Percentiles rank a stretch among this genome's conserved stretches.
phyloP scores from a whole-genome alignment of 2,888 invertebrate species.

The Pseudanteris insignis region DNA sequence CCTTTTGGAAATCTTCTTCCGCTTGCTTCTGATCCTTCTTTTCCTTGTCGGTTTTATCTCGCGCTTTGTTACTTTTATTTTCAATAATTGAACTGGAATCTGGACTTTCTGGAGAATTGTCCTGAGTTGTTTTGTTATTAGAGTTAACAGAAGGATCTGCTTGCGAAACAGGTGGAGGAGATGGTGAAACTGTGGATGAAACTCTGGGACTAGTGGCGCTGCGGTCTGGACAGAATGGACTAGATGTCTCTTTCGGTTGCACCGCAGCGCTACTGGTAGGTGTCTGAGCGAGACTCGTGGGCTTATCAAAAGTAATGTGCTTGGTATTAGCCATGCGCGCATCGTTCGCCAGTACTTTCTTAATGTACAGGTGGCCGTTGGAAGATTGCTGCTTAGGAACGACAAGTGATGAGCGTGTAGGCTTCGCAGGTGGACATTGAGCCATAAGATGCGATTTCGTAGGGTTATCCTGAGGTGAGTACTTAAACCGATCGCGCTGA shows the following conservation, averaged over 20 bases:
- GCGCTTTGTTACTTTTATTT: constrained; percentile 35
- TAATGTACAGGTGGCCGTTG: constrained; percentile 21
- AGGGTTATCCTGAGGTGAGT: constrained; percentile 10
- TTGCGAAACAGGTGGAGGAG: constrained; percentile 50
- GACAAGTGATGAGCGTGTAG: constrained; percentile 52
- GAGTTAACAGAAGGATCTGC: constrained; percentile 18
- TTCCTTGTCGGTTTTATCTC: constrained; percentile 7
- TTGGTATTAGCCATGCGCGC: constrained; percentile 12
- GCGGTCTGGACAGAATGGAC: constrained; percentile 15
- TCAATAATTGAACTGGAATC: constrained; percentile 56
- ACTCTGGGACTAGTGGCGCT: constrained; percentile 56
- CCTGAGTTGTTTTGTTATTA: constrained; percentile 49
- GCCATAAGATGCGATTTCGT: constrained; percentile 53
- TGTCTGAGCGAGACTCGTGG: background rate
- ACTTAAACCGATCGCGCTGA: constrained; percentile 21
- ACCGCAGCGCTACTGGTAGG: constrained; percentile 10
- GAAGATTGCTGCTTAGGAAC: constrained; percentile 54
- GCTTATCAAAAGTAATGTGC: constrained; percentile 25
- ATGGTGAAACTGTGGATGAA: constrained; percentile 57
- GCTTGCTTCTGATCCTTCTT: constrained; percentile 43
- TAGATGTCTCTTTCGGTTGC: constrained; percentile 16
- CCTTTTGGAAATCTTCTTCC: constrained; percentile 53
- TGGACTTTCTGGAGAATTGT: constrained; percentile 56
- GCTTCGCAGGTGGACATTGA: constrained; percentile 58
- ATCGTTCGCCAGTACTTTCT: constrained; percentile 19